These are phyloP conservation scores for Microctonus brassicae DNA, from an alignment of 2,888 invertebrate species.

Conservation along the genomic window DNA sequence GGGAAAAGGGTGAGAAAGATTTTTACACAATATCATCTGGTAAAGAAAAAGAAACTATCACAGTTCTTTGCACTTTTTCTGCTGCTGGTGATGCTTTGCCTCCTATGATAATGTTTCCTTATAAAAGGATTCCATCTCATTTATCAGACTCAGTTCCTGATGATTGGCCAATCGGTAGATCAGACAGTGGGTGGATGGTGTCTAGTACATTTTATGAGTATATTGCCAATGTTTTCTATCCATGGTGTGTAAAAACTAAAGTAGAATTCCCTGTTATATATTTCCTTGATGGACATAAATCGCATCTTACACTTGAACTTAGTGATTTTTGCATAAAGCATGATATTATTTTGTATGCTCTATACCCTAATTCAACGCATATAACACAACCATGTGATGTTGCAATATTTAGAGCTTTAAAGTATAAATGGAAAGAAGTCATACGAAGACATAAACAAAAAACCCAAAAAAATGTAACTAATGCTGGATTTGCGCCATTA, in stretches of 20 bases:
- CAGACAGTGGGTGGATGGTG: conserved; percentile 60
- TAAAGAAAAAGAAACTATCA: conserved; percentile 47
- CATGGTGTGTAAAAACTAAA: conserved; percentile 50
- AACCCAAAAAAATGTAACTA: conserved; percentile 29
- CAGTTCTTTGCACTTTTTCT: conserved; percentile 44
- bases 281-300: conserved; percentile 52
- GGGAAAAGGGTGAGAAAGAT: conserved; percentile 43
- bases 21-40: conserved; percentile 42
- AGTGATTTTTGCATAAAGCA: conserved; percentile 48
- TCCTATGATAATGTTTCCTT: conserved; percentile 57
- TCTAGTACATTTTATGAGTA: conserved; percentile 60
- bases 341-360: conserved; percentile 47
- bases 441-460: conserved; percentile 37
- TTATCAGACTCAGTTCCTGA: conserved; percentile 42
- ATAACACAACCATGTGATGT: too few relatives aligned
- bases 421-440: conserved; percentile 44
- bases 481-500: conserved; percentile 29
- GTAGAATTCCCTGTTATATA: conserved; percentile 51
- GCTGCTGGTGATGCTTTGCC: conserved; percentile 53
- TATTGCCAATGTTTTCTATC: conserved; percentile 56
- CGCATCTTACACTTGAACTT: conserved; percentile 38
- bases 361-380: conserved; percentile 51
- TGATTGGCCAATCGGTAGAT: conserved; percentile 53
- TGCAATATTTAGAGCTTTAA: too few relatives aligned
- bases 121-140: conserved; percentile 50